Evolutionary conservation across 2,113 vertebrate species (phyloP).

Genomic region (Apaloderma vittatum): DNA sequence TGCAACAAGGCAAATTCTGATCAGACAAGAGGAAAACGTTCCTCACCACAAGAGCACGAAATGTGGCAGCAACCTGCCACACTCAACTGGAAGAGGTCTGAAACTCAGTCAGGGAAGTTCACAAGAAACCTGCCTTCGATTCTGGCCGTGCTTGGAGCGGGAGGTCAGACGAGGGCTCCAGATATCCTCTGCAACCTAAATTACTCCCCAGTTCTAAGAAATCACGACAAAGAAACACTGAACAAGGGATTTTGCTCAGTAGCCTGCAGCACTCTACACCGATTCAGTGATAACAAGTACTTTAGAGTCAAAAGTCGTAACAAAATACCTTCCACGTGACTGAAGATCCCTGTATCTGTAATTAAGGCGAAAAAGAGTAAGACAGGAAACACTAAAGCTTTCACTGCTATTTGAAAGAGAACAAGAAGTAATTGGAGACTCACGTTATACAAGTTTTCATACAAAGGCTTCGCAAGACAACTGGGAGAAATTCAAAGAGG

Average conservation of each 20-base stretch:
- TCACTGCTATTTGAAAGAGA: background rate
- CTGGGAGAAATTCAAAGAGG: background rate
- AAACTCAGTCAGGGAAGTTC: background rate
- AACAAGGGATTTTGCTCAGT: background rate
- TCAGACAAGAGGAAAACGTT: background rate
- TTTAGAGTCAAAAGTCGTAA: background rate
- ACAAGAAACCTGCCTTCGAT: background rate
- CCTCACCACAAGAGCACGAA: background rate
- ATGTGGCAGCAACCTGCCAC: background rate
- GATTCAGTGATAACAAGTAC: background rate
- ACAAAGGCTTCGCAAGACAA: background rate
- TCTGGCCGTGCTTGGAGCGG: background rate
- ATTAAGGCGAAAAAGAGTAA: background rate
- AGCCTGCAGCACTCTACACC: background rate
- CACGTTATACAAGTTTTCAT: background rate
- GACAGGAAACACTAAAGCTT: background rate
- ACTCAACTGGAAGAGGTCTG: background rate
- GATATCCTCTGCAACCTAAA: background rate
- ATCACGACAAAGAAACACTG: background rate
- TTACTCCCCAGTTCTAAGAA: background rate
- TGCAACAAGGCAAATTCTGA: background rate
- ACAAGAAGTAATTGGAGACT: background rate
- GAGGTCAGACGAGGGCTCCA: background rate
- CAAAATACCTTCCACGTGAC: slow-evolving; percentile 22
- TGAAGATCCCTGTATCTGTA: background rate